Evolutionary conservation across 2,113 vertebrate species (phyloP).

Genomic region (Symphodus melops): DNA sequence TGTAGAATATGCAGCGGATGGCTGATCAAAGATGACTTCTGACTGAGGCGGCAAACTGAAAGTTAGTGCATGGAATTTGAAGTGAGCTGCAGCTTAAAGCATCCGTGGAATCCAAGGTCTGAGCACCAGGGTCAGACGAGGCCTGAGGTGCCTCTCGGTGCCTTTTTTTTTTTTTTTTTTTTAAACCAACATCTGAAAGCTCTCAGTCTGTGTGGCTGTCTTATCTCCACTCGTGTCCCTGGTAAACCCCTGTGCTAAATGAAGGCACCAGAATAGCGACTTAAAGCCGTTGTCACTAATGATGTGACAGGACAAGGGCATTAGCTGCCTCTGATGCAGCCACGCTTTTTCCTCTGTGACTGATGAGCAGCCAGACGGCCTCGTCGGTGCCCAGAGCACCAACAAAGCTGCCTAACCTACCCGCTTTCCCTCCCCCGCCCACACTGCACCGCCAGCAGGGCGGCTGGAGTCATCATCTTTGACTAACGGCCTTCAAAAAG

Average conservation of each 20-base stretch:
- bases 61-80: constrained; percentile 48
- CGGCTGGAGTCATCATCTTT: constrained; percentile 63
- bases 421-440: neutral
- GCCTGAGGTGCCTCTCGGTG: constrained; percentile 27
- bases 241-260: constrained; percentile 56
- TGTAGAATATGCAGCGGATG: constrained; percentile 7
- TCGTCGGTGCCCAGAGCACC: constrained; percentile 53
- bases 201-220: constrained; percentile 17
- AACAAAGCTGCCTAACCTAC: constrained; percentile 46
- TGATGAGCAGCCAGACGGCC: constrained; percentile 60
- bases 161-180: constrained; percentile 42
- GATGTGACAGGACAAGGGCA: constrained; percentile 72
- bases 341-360: constrained; percentile 52
- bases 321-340: constrained; percentile 60
- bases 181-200: constrained; percentile 61
- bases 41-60: constrained; percentile 30
- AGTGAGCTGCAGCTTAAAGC: constrained; percentile 48
- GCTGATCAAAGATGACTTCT: constrained; percentile 52
- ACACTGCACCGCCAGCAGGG: constrained; percentile 52
- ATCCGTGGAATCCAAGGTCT: neutral
- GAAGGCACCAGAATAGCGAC: constrained; percentile 57
- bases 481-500: constrained; percentile 64
- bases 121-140: constrained; percentile 43
- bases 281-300: constrained; percentile 73
- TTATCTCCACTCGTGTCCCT: constrained; percentile 54